Conservation (phyloP, 2,797 vertebrate species). For the Thripadectes ignobilis region DNA sequence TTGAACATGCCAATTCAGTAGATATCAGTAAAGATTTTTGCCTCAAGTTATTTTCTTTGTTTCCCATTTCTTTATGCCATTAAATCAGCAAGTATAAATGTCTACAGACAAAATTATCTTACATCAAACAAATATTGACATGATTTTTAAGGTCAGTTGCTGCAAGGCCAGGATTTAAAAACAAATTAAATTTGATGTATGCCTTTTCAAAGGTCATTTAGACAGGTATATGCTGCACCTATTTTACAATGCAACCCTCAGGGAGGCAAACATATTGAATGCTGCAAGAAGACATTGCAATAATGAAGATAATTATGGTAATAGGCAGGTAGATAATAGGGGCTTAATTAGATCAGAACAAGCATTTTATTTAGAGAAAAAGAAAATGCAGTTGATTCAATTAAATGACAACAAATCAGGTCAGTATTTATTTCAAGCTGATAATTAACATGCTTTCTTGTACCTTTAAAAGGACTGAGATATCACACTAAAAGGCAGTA, state of each 20-base stretch:
- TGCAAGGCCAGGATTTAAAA: slow-evolving; percentile 59
- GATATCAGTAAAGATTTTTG: slow-evolving; percentile 21
- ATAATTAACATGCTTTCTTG: neutral
- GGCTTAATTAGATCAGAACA: slow-evolving; percentile 39
- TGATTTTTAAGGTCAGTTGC: slow-evolving; percentile 70
- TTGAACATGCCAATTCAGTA: slow-evolving; percentile 23
- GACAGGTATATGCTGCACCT: slow-evolving; percentile 53
- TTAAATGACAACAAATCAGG: slow-evolving; percentile 9
- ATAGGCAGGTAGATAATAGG: slow-evolving; percentile 5
- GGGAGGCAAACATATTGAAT: slow-evolving; percentile 19
- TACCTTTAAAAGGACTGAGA: neutral
- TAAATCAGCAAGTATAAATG: slow-evolving; percentile 62
- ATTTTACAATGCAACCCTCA: slow-evolving; percentile 28
- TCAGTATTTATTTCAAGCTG: slow-evolving; percentile 6
- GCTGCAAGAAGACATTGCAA: neutral
- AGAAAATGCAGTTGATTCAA: neutral
- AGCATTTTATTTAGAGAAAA: slow-evolving; percentile 21
- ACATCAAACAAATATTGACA: slow-evolving; percentile 67
- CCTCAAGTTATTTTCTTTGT: slow-evolving; percentile 46
- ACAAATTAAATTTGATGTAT: slow-evolving; percentile 59
- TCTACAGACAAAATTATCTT: slow-evolving; percentile 66
- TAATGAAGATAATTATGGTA: slow-evolving; percentile 55
- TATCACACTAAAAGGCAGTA: neutral
- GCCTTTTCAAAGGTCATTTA: slow-evolving; percentile 40
- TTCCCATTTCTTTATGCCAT: slow-evolving; percentile 42